A percentile compares a stretch with the other conserved stretches of the same genome.
Conservation (phyloP, 2,888 invertebrate genomes). For the Gnatocerus cornutus region DNA sequence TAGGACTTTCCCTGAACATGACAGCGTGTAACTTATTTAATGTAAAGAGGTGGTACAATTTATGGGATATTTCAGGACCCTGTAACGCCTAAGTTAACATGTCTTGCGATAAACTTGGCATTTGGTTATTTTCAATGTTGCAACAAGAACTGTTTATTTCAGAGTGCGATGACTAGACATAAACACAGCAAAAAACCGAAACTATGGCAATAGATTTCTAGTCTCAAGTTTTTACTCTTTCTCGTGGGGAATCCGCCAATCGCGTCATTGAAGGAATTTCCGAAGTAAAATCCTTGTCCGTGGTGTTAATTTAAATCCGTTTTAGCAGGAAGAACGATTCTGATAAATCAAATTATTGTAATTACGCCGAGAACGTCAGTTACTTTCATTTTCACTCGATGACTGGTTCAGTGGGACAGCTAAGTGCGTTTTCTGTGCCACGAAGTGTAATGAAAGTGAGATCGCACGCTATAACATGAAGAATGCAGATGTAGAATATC, state of each 20-base stretch:
- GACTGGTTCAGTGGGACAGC: slow-evolving; percentile 55
- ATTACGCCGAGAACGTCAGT: slow-evolving; percentile 41
- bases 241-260: slow-evolving; percentile 13
- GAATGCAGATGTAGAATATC: slow-evolving; percentile 27
- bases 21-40: slow-evolving; percentile 6
- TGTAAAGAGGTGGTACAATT: slow-evolving; percentile 19
- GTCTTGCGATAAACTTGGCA: slow-evolving; percentile 1
- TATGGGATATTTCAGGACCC: slow-evolving; percentile 18
- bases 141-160: not conserved
- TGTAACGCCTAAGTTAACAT: slow-evolving; percentile 14
- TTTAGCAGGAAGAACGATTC: slow-evolving; percentile 38
- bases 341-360: slow-evolving; percentile 40
- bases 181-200: no score
- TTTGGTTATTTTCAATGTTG: slow-evolving; percentile 9
- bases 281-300: slow-evolving; percentile 1
- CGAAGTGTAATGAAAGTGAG: slow-evolving; percentile 46
- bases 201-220: no score
- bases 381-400: slow-evolving; percentile 55
- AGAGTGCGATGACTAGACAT: not conserved
- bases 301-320: slow-evolving; percentile 24
- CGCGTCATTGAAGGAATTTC: slow-evolving; percentile 13
- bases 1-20: slow-evolving; percentile 32
- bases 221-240: no score
- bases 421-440: slow-evolving; percentile 45
- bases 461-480: slow-evolving; percentile 40